phyloP scores from a whole-genome alignment of 1,140 invertebrate species.

The Trichomalopsis sarcophagae region DNA sequence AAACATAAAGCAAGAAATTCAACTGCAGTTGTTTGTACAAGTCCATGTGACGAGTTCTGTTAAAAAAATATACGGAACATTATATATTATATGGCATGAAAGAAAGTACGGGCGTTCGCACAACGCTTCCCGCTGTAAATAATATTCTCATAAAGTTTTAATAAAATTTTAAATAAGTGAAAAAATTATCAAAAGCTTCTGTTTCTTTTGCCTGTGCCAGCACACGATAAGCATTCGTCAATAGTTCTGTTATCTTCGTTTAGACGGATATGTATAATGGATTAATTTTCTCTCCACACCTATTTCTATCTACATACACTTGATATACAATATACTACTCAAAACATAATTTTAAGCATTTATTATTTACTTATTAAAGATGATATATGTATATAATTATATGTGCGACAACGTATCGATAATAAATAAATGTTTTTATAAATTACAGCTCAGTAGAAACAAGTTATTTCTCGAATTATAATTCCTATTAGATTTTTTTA shows the following conservation, averaged over 20 bases:
- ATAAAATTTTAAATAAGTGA: constrained; percentile 67
- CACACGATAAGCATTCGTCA: constrained; percentile 20
- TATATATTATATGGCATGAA: constrained; percentile 11
- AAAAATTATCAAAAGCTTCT: constrained; percentile 34
- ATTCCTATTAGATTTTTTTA: background rate
- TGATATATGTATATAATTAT: constrained; percentile 49
- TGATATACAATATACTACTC: constrained; percentile 31
- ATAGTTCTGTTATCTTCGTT: constrained; percentile 26
- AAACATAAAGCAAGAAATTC: background rate
- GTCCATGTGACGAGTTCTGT: background rate
- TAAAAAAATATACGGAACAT: background rate
- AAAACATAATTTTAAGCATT: constrained; percentile 36
- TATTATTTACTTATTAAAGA: constrained; percentile 49
- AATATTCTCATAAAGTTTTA: constrained; percentile 71
- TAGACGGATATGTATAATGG: constrained; percentile 26
- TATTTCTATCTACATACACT: constrained; percentile 10
- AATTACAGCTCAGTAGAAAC: background rate
- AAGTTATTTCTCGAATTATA: background rate
- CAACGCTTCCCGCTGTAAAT: constrained; percentile 69
- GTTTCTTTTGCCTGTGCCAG: constrained; percentile 51
- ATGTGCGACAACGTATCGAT: constrained; percentile 48
- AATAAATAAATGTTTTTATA: constrained; percentile 52
- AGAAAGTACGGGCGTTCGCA: constrained; percentile 53
- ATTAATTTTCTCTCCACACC: constrained; percentile 12
- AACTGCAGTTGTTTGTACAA: constrained; percentile 5